These are phyloP conservation scores for Lymantria monacha DNA, from an alignment of 2,888 invertebrate species.

Conservation along the genomic window DNA sequence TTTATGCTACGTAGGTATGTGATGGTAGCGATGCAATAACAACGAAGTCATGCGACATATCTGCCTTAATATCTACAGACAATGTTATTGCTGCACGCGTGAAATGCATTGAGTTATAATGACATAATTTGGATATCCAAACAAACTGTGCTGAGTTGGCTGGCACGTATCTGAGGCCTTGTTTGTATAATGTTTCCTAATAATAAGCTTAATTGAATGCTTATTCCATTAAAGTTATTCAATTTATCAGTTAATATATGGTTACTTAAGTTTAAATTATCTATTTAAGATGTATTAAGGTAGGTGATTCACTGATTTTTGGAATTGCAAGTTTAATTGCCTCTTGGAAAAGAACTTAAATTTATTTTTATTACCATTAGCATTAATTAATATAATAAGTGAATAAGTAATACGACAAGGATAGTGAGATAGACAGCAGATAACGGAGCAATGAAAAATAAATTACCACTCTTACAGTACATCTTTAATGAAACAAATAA, in stretches of 20 bases:
- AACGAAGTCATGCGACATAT: slow-evolving; percentile 38
- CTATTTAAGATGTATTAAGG: too few relatives aligned
- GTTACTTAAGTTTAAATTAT: too few relatives aligned
- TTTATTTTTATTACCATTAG: neutral
- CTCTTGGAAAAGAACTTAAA: too few relatives aligned
- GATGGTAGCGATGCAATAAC: slow-evolving; percentile 43
- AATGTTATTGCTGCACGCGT: slow-evolving; percentile 44
- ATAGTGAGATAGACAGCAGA: neutral
- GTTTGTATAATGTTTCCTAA: slow-evolving; percentile 51
- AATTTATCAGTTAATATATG: neutral
- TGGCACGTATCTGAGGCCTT: slow-evolving; percentile 39
- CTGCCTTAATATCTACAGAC: slow-evolving; percentile 36
- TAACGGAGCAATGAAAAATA: neutral
- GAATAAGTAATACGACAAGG: neutral
- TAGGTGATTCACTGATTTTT: too few relatives aligned
- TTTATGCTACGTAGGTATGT: slow-evolving; percentile 32
- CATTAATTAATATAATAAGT: neutral
- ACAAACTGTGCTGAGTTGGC: slow-evolving; percentile 13
- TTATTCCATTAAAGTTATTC: slow-evolving; percentile 3
- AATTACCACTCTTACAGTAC: neutral
- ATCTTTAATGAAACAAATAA: slow-evolving; percentile 11
- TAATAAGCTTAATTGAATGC: slow-evolving; percentile 32
- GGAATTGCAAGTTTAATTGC: too few relatives aligned
- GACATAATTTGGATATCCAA: slow-evolving; percentile 58
- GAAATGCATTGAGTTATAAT: slow-evolving; percentile 51